Evolutionary conservation across 1,140 invertebrate genomes (phyloP).

Genomic region (Panulirus ornatus): DNA sequence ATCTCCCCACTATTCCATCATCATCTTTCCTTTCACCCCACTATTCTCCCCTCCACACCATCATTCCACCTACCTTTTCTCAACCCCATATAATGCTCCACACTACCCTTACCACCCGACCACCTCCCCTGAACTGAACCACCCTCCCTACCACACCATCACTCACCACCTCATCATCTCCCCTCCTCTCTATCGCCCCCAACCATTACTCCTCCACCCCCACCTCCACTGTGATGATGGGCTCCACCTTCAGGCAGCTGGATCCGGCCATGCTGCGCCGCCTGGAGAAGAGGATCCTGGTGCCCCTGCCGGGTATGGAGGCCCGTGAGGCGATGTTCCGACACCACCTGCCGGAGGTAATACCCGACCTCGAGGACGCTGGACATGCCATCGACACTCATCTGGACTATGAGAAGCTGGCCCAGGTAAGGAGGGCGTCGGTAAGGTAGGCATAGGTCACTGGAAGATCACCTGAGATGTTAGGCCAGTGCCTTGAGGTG

Average conservation of each 20-base stretch:
- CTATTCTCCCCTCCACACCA: not conserved
- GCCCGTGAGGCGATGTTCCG: slow-evolving; percentile 85
- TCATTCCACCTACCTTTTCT: not conserved
- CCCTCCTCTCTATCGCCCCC: not conserved
- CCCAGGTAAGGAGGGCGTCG: slow-evolving; percentile 77
- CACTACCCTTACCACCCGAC: too few species aligned
- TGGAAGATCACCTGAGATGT: too few species aligned
- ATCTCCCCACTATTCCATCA: too few species aligned
- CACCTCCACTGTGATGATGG: not conserved
- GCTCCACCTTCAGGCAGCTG: slow-evolving; percentile 85
- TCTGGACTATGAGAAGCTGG: slow-evolving; percentile 82
- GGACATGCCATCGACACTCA: slow-evolving; percentile 78
- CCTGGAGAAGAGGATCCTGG: slow-evolving; percentile 92
- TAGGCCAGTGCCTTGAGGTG: too few species aligned
- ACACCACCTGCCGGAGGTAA: slow-evolving; percentile 78
- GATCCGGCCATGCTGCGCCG: slow-evolving; percentile 92
- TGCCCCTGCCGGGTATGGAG: slow-evolving; percentile 85
- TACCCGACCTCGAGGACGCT: slow-evolving; percentile 77
- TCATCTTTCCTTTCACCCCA: too few species aligned
- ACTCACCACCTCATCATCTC: too few species aligned
- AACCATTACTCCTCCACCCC: not conserved
- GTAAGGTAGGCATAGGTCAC: not conserved
- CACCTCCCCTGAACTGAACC: too few species aligned
- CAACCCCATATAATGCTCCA: too few species aligned
- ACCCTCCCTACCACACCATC: too few species aligned